A percentile compares a stretch with the other conserved stretches of the same genome.
Evolutionary conservation across 2,888 invertebrate species (phyloP).

Genomic region (Stenolophus ochropezus): DNA sequence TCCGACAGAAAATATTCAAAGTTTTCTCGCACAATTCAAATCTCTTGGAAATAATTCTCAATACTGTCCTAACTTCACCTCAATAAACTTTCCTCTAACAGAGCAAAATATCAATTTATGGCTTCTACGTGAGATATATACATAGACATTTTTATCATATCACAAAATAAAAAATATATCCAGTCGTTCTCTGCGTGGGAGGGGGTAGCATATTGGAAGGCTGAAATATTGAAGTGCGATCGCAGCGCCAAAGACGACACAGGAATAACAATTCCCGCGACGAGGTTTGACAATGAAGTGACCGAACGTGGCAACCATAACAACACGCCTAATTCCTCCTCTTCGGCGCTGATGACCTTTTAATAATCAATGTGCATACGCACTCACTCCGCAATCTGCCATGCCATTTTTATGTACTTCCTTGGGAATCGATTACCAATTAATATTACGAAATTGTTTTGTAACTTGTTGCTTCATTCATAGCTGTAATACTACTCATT

Average conservation of each 20-base stretch:
- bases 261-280: constrained; percentile 13
- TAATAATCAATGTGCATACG: constrained; percentile 14
- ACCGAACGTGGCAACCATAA: not conserved
- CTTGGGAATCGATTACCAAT: not conserved
- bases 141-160: constrained; percentile 59
- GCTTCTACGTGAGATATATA: constrained; percentile 57
- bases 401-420: not conserved
- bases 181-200: not conserved
- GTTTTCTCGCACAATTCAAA: not conserved
- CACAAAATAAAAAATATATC: constrained; percentile 57
- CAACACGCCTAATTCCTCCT: not conserved
- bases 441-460: not conserved
- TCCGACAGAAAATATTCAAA: not conserved
- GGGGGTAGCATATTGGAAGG: constrained; percentile 8
- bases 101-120: constrained; percentile 57
- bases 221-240: constrained; percentile 36
- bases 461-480: not conserved
- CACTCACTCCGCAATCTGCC: not conserved
- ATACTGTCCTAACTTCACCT: constrained; percentile 3
- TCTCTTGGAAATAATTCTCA: constrained; percentile 10
- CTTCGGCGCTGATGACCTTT: constrained; percentile 2
- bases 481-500: no score
- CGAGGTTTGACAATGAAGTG: constrained; percentile 30
- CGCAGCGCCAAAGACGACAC: not conserved
- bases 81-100: constrained; percentile 35